Percentiles rank a stretch among this genome's conserved stretches.
These are phyloP conservation scores for Orchesella flavescens DNA, from an alignment of 2,888 invertebrate species.

Conservation along the genomic window DNA sequence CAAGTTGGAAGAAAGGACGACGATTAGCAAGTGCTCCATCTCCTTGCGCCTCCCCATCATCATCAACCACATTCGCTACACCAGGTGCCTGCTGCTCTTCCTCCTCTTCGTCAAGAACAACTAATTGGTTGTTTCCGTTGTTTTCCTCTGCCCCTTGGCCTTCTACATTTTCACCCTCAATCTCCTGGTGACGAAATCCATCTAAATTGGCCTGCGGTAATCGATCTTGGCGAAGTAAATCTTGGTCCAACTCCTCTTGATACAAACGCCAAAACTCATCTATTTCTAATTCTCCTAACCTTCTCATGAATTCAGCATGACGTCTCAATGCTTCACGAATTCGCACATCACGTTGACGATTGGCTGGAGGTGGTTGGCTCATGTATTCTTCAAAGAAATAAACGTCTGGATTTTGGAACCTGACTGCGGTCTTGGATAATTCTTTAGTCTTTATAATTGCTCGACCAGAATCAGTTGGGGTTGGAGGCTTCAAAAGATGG, in stretches of 20 bases:
- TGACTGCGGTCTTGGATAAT: conserved; percentile 12
- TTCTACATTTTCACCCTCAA: neutral
- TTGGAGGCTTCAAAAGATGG: neutral
- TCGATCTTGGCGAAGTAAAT: neutral
- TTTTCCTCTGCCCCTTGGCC: neutral
- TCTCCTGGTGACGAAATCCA: neutral
- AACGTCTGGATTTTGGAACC: conserved; percentile 21
- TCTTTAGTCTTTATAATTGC: conserved; percentile 28
- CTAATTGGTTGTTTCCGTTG: neutral
- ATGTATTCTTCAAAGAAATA: conserved; percentile 57
- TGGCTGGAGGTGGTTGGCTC: conserved; percentile 8
- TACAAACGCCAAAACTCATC: conserved; percentile 40
- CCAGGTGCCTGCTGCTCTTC: neutral
- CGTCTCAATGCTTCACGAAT: conserved; percentile 47
- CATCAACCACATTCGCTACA: neutral
- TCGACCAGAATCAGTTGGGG: conserved; percentile 8
- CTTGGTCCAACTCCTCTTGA: neutral
- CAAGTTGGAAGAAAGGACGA: conserved; percentile 44
- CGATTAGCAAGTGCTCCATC: conserved; percentile 3
- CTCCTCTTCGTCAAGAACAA: neutral
- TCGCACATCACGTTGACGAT: conserved; percentile 21
- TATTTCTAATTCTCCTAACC: conserved; percentile 21
- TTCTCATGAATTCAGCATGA: conserved; percentile 47
- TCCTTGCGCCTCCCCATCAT: conserved; percentile 33
- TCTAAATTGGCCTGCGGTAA: neutral